Percentiles rank a stretch among this genome's conserved stretches.
These are phyloP conservation scores for Actenoides lindsayi DNA, from an alignment of 2,113 vertebrate genomes.

Conservation along the genomic window DNA sequence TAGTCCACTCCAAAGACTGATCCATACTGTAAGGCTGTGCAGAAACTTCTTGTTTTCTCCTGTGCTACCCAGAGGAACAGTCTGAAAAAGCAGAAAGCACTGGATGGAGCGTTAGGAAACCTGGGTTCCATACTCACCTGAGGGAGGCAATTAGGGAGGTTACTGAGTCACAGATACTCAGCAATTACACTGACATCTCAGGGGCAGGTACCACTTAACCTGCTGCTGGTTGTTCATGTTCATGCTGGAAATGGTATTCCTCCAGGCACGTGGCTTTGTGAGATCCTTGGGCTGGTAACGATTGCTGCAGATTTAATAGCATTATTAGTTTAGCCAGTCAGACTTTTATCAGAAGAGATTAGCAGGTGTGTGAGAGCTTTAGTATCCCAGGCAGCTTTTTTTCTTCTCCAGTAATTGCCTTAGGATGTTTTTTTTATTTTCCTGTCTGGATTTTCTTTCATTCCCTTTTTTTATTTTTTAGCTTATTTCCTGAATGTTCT, in stretches of 20 bases:
- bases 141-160: background rate
- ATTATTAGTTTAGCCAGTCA: conserved; percentile 41
- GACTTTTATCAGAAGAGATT: conserved; percentile 58
- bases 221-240: background rate
- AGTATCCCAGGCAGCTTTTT: conserved; percentile 45
- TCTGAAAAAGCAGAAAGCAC: background rate
- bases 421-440: conserved; percentile 48
- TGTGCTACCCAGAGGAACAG: background rate
- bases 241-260: background rate
- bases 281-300: conserved; percentile 3
- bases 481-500: background rate
- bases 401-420: conserved; percentile 47
- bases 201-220: background rate
- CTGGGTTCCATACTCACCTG: background rate
- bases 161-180: background rate
- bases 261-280: background rate
- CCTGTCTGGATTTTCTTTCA: background rate
- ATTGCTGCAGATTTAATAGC: background rate
- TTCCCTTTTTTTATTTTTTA: background rate
- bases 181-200: background rate
- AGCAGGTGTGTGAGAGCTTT: conserved; percentile 35
- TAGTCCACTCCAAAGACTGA: background rate
- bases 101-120: background rate
- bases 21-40: rapidly evolving
- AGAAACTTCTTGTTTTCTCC: background rate